A percentile compares a stretch with the other conserved stretches of the same genome.
phyloP scores from a whole-genome alignment of 1,140 invertebrate species.

The Papilio dardanus region DNA sequence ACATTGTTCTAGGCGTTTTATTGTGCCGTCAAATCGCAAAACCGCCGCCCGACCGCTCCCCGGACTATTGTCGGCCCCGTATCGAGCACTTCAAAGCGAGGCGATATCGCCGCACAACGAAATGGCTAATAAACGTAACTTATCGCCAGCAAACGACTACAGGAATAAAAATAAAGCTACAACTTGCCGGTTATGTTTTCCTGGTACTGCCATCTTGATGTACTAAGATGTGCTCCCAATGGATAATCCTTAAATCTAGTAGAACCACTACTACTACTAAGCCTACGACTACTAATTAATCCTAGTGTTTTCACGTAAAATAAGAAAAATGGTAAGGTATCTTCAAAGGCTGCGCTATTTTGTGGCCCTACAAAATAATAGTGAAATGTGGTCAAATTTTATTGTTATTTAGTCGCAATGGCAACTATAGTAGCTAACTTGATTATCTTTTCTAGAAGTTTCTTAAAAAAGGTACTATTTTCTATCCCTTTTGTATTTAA shows the following conservation, averaged over 20 bases:
- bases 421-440: no score
- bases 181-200: neutral
- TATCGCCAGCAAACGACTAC: slow-evolving; percentile 10
- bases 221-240: neutral
- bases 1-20: slow-evolving; percentile 26
- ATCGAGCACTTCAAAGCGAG: slow-evolving; percentile 27
- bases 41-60: neutral
- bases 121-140: slow-evolving; percentile 28
- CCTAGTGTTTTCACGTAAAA: neutral
- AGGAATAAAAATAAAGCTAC: slow-evolving; percentile 6
- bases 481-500: no score
- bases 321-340: no score
- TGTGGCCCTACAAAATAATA: no score
- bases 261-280: neutral
- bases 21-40: slow-evolving; percentile 19
- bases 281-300: neutral
- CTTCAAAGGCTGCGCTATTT: no score
- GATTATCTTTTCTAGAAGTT: no score
- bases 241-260: neutral
- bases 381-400: no score
- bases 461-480: no score
- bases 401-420: no score
- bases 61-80: slow-evolving; percentile 19
- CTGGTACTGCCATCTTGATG: neutral
- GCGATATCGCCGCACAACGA: slow-evolving; percentile 29